These are phyloP conservation scores for Menidia menidia DNA, from an alignment of 2,797 vertebrate genomes.

Conservation along the genomic window DNA sequence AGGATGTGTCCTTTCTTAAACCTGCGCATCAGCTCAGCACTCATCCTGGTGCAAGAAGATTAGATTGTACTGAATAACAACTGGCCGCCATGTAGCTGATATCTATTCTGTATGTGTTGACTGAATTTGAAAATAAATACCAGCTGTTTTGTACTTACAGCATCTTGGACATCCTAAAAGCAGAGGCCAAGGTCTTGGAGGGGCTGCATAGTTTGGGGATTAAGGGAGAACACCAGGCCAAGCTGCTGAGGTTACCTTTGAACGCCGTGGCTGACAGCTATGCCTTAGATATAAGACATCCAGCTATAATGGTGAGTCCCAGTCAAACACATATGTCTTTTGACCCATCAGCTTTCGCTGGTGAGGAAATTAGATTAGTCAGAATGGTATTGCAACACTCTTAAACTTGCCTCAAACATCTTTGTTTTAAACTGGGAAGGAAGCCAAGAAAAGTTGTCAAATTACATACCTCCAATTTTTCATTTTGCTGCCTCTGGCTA, in stretches of 20 bases:
- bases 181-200: constrained; percentile 90
- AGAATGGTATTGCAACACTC: constrained; percentile 41
- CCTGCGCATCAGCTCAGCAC: constrained; percentile 12
- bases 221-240: constrained; percentile 82
- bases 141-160: constrained; percentile 60
- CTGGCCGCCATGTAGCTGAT: constrained; percentile 3
- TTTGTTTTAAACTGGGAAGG: constrained; percentile 43
- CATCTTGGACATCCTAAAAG: constrained; percentile 90
- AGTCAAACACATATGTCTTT: constrained; percentile 26
- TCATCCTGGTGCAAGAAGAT: constrained; percentile 29
- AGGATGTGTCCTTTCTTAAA: constrained; percentile 19
- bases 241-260: constrained; percentile 87
- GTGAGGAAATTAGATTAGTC: constrained; percentile 44
- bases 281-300: constrained; percentile 91
- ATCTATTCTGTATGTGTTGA: neutral
- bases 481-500: constrained; percentile 30
- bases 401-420: constrained; percentile 42
- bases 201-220: constrained; percentile 93
- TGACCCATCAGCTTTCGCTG: constrained; percentile 5
- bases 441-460: constrained; percentile 57
- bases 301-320: constrained; percentile 87
- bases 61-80: constrained; percentile 20
- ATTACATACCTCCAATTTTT: constrained; percentile 47
- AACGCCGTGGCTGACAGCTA: constrained; percentile 83
- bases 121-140: neutral